Conservation (phyloP, 1,140 invertebrate species). For the Capitella teleta region DNA sequence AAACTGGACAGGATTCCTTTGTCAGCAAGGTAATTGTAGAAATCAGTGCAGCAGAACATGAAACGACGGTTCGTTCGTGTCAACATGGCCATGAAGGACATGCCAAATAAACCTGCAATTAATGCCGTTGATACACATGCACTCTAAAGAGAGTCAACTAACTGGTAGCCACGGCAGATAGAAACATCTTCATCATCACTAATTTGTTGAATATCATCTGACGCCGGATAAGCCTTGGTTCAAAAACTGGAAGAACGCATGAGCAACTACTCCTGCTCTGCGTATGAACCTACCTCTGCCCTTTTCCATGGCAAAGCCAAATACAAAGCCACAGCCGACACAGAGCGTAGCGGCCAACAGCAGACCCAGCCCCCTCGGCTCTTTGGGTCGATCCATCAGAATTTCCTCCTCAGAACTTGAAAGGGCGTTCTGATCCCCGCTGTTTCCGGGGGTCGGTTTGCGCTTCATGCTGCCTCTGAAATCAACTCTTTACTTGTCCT, state of each 20-base stretch:
- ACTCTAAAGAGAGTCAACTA: conserved; percentile 3
- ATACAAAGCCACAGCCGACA: not conserved
- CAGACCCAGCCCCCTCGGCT: too few species aligned
- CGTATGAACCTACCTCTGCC: not conserved
- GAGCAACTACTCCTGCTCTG: not conserved
- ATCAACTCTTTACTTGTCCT: too few species aligned
- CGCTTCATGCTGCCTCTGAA: too few species aligned
- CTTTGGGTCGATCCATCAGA: too few species aligned
- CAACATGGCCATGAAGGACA: conserved; percentile 21
- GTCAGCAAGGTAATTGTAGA: conserved; percentile 15
- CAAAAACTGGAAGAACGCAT: conserved; percentile 19
- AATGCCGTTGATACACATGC: not conserved
- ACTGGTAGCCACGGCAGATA: conserved; percentile 23
- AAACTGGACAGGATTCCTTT: conserved; percentile 21
- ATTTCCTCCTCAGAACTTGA: too few species aligned
- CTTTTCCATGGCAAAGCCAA: conserved; percentile 3
- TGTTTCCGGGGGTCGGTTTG: too few species aligned
- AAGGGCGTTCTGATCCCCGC: too few species aligned
- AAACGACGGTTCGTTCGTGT: conserved; percentile 18
- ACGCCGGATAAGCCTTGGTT: conserved; percentile 22
- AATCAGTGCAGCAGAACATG: conserved; percentile 15
- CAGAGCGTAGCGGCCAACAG: too few species aligned
- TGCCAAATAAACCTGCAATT: conserved; percentile 22
- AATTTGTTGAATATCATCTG: conserved; percentile 30
- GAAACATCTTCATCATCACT: conserved; percentile 30